Evolutionary conservation across 2,888 invertebrate species (phyloP), one percentile per base, ranked within the genome.

Genomic region (Luperina testacea): DNA sequence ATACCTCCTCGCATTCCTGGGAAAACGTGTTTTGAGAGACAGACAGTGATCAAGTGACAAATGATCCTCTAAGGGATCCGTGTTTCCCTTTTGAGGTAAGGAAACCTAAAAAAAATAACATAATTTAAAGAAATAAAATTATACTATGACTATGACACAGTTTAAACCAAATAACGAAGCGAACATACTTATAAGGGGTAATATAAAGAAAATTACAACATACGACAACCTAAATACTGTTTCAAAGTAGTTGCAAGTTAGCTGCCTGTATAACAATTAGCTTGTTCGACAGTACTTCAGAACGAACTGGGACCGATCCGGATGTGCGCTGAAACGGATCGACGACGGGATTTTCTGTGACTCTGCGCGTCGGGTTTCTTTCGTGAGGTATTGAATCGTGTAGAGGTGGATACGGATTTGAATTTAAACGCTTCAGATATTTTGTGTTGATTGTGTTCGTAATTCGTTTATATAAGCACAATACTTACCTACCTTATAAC

Each of bases 221-320:
- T 9, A 68, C 0, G 27, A 20, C 27, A 20, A 8, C 15, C 9
- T 5, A 17, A 27, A 63, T 27, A 17, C 17, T 63, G 8, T 63
- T 38, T 64, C 9, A 38, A 64, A 64, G 64, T 27, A 27, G 9
- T 64, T 61, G 15, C 61, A 38, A 38, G 20, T 61, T 27, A 45
- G 20, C 6, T 48, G 48, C 20, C 20, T 69, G 27, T 69, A 8
- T 20, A 68, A 15, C 15, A 51, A 51, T 32, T 9, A 70, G 51
- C 32, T 70, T 32, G 51, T 32, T 70, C 24, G 51, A 51, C 32
- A n/a, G 42, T 77, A 80, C 67, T 75, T 64, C 63, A 38, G 42
- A 24, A 64, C 13, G 61, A 70, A 45, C n/a, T 8, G 32, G 45
- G 17, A 59, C 48, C 9, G 59, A 32, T 59, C 65, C 27, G 27